Evolutionary conservation across 2,113 vertebrate species (phyloP).

Genomic region (Centropristis striata): DNA sequence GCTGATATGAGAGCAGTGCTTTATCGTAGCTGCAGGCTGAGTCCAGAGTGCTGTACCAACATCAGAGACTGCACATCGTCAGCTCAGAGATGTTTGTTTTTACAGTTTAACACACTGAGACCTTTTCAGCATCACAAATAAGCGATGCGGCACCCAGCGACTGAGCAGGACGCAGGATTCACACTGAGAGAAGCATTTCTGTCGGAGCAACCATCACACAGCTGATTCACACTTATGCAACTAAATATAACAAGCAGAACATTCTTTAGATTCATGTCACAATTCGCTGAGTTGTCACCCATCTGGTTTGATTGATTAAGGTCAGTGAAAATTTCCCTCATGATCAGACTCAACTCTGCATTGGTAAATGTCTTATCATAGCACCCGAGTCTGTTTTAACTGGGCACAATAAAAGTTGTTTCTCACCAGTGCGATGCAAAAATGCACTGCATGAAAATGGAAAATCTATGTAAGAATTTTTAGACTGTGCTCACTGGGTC

Average conservation of each 20-base stretch:
- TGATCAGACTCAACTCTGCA: neutral
- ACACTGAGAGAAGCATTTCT: conserved; percentile 16
- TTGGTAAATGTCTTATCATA: neutral
- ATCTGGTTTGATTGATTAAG: neutral
- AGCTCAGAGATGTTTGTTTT: conserved; percentile 49
- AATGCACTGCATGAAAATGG: no score
- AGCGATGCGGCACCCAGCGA: neutral
- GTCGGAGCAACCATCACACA: conserved; percentile 15
- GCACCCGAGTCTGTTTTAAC: neutral
- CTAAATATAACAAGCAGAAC: neutral
- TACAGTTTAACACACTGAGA: conserved; percentile 38
- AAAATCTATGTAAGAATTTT: no score
- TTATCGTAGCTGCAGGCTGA: neutral
- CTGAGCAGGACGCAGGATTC: conserved; percentile 14
- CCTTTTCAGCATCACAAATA: conserved; percentile 45
- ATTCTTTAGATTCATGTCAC: neutral
- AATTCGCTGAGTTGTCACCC: neutral
- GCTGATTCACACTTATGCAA: conserved; percentile 29
- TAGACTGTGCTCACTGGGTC: no score
- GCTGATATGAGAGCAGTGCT: neutral
- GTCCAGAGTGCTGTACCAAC: neutral
- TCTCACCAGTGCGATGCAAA: no score
- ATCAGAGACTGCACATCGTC: conserved; percentile 29
- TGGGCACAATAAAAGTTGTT: neutral
- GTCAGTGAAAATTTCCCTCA: neutral